These are phyloP conservation scores for Andrena fulva DNA, from an alignment of 2,888 invertebrate genomes.

Conservation along the genomic window DNA sequence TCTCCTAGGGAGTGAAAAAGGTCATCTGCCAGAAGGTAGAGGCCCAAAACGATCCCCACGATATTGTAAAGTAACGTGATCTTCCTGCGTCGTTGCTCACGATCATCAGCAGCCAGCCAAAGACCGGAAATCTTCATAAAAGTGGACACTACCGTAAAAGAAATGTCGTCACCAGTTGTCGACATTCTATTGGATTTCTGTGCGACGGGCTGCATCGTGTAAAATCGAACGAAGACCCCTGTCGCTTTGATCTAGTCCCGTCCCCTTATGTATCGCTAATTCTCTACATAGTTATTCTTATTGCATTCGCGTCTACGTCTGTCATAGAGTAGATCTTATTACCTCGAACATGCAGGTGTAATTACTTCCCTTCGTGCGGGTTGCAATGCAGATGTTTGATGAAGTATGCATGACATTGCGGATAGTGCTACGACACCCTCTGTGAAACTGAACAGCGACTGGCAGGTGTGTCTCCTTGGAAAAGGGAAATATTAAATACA, in stretches of 20 bases:
- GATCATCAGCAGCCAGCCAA: slow-evolving; percentile 58
- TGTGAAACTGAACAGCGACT: background rate
- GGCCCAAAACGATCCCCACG: slow-evolving; percentile 35
- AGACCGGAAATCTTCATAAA: no score
- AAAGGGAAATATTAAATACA: background rate
- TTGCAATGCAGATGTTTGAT: background rate
- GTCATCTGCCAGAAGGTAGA: slow-evolving; percentile 47
- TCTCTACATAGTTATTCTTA: background rate
- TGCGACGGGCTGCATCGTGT: background rate
- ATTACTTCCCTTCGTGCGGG: background rate
- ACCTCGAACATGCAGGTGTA: background rate
- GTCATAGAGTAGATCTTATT: background rate
- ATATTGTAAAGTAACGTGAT: slow-evolving; percentile 63
- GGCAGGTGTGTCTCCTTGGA: background rate
- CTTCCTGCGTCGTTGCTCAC: slow-evolving; percentile 49
- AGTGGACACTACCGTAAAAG: slow-evolving; percentile 40
- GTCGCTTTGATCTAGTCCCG: background rate
- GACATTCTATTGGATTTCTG: background rate
- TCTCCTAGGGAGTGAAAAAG: slow-evolving; percentile 61
- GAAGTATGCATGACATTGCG: background rate
- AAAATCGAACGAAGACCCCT: background rate
- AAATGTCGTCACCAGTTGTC: background rate
- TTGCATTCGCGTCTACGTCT: background rate
- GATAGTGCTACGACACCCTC: background rate
- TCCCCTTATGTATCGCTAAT: background rate